Conservation (phyloP, 1,140 invertebrate genomes). For the Achroia grisella region DNA sequence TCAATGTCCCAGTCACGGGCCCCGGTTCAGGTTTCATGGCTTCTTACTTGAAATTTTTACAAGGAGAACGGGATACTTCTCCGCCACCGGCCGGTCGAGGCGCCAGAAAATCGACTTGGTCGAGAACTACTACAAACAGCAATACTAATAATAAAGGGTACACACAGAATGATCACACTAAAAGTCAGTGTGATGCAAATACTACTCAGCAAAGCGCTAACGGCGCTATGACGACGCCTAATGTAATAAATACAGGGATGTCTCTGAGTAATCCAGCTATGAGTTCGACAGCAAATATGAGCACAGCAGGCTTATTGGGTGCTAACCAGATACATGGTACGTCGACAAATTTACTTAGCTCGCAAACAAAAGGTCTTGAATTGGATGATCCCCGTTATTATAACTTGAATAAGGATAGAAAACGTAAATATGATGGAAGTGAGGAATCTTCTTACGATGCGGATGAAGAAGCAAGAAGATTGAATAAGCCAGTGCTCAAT, state of each 20-base stretch:
- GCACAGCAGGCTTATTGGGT: conserved; percentile 42
- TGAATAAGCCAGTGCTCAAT: conserved; percentile 70
- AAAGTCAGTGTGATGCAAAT: conserved; percentile 45
- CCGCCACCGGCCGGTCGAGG: conserved; percentile 80
- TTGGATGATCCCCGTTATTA: conserved; percentile 83
- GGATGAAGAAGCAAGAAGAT: conserved; percentile 73
- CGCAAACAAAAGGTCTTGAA: conserved; percentile 55
- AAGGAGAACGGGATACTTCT: conserved; percentile 85
- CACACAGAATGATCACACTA: conserved; percentile 48
- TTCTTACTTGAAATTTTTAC: conserved; percentile 88
- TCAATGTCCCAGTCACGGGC: conserved; percentile 74
- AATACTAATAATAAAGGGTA: conserved; percentile 55
- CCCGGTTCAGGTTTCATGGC: conserved; percentile 86
- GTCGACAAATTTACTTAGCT: conserved; percentile 48
- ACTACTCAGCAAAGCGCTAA: conserved; percentile 55
- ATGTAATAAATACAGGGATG: conserved; percentile 48
- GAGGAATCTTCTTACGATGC: conserved; percentile 78
- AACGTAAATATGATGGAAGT: conserved; percentile 79
- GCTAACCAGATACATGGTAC: conserved; percentile 43
- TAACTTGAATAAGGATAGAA: conserved; percentile 82
- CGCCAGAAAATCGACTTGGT: conserved; percentile 79
- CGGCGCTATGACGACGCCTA: conserved; percentile 53
- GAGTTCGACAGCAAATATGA: conserved; percentile 47
- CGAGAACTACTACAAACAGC: conserved; percentile 67
- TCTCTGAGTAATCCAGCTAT: conserved; percentile 46